Percentiles rank a stretch among this genome's conserved stretches.
phyloP scores from a whole-genome alignment of 2,797 vertebrate genomes.

The Cichlasoma orientale region DNA sequence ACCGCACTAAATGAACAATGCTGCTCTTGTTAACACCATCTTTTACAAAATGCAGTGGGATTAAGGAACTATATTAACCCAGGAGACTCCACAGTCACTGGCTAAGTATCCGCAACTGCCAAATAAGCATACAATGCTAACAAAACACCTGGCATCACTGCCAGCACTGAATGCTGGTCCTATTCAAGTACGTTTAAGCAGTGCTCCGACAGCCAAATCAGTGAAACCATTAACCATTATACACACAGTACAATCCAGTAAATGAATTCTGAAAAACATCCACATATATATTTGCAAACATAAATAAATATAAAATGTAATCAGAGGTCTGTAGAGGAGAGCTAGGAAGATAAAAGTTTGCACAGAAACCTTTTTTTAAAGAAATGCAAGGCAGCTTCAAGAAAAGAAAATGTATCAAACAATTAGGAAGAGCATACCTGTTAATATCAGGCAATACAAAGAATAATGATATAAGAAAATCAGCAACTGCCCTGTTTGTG shows the following conservation, averaged over 20 bases:
- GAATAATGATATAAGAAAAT: too few relatives aligned
- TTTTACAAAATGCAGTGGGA: conserved; percentile 5
- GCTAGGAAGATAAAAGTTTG: background rate
- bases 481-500: too few relatives aligned
- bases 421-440: background rate
- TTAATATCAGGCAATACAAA: background rate
- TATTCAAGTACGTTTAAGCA: conserved; percentile 15
- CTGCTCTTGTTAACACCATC: background rate
- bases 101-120: background rate
- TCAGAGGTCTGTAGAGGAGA: too few relatives aligned
- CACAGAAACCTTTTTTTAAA: background rate
- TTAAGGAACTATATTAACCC: conserved; percentile 13
- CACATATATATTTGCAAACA: background rate
- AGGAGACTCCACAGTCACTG: conserved; percentile 1
- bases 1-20: background rate
- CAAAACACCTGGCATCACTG: background rate
- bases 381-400: background rate
- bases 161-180: conserved; percentile 24
- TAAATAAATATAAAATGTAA: background rate
- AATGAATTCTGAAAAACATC: background rate
- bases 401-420: background rate
- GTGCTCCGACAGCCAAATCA: background rate
- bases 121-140: conserved; percentile 11
- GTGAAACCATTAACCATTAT: background rate
- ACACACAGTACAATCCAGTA: background rate